phyloP scores from a whole-genome alignment of 2,797 vertebrate genomes.

The Delichon dasypus region DNA sequence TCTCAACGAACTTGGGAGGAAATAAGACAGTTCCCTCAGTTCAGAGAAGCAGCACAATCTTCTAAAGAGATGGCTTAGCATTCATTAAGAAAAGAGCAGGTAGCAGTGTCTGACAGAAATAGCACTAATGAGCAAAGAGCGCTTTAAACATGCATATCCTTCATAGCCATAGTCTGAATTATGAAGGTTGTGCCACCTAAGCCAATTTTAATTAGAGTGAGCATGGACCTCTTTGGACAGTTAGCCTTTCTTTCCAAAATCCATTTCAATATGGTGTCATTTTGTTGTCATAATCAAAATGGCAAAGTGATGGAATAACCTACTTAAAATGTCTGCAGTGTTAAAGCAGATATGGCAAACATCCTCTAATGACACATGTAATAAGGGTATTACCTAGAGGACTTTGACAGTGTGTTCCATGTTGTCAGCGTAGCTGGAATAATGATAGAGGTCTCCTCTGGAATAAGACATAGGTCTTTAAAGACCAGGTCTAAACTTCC shows the following conservation, averaged over 20 bases:
- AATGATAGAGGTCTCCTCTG: conserved; percentile 77
- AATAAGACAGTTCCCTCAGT: conserved; percentile 78
- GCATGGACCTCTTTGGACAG: conserved; percentile 83
- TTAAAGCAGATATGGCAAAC: conserved; percentile 75
- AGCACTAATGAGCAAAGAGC: conserved; percentile 84
- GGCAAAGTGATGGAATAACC: conserved; percentile 85
- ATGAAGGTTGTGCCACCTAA: conserved; percentile 83
- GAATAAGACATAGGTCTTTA: conserved; percentile 78
- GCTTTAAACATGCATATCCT: conserved; percentile 79
- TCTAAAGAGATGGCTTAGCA: conserved; percentile 80
- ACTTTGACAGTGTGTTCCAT: conserved; percentile 78
- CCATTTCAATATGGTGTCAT: conserved; percentile 85
- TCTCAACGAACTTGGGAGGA: conserved; percentile 77
- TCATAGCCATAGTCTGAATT: conserved; percentile 79
- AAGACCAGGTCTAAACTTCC: conserved; percentile 75
- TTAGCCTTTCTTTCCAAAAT: conserved; percentile 86
- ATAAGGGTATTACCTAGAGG: conserved; percentile 81
- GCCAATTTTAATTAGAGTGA: conserved; percentile 86
- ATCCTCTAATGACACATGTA: conserved; percentile 76
- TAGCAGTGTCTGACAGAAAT: conserved; percentile 80
- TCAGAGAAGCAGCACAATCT: conserved; percentile 70
- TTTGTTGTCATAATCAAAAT: conserved; percentile 87
- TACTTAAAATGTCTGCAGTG: conserved; percentile 80
- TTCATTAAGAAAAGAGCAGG: conserved; percentile 84
- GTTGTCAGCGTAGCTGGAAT: conserved; percentile 81